Evolutionary conservation across 2,113 vertebrate species (phyloP), one percentile per base, ranked within the genome.

Genomic region (Spizaetus ornatus): DNA sequence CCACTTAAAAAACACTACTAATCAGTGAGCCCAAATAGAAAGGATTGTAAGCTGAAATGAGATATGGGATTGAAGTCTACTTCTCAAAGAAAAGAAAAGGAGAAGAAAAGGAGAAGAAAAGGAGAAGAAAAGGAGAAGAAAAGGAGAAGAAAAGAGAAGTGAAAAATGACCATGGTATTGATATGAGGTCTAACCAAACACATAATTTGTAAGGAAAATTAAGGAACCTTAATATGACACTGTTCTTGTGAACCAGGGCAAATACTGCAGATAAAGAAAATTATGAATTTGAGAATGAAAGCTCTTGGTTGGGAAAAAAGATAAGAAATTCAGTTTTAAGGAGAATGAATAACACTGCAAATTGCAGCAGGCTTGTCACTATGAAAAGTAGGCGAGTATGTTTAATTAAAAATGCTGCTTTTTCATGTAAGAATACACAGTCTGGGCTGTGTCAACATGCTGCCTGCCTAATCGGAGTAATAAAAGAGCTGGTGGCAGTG

Each of bases 361-460:
- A 89, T 47, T 82, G 79, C 72, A 70, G 43, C 61, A 87, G 29
- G 50, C 36, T 89, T 93, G 63, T 76, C 36, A 36, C 26, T 73
- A 25, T 42, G 69, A 74, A 81, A 50, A 56, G 40, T 13, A 76
- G 32, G 56, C 1, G 11, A 95, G 10, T 22, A 25, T 29, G 38
- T 93, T 93, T 90, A 91, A 95, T 96, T 91, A 81, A 94, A 96
- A 94, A 76, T 32, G 29, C 36, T 94, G 74, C 27, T 93, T 89
- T 96, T 95, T 92, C 23, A 86, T 94, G 67, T 86, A 71, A 81
- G 67, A 72, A 87, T 10, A 29, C 9, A 17, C 34, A 82, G 38
- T 81, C 77, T 76, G 26, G 66, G 71, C 29, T 85, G 52, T 63
- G 69, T 82, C 69, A 93, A 92, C 59, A 88, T 14, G 27, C 83